These are phyloP conservation scores for Thumatha senex DNA, from an alignment of 2,888 invertebrate genomes.

Conservation along the genomic window DNA sequence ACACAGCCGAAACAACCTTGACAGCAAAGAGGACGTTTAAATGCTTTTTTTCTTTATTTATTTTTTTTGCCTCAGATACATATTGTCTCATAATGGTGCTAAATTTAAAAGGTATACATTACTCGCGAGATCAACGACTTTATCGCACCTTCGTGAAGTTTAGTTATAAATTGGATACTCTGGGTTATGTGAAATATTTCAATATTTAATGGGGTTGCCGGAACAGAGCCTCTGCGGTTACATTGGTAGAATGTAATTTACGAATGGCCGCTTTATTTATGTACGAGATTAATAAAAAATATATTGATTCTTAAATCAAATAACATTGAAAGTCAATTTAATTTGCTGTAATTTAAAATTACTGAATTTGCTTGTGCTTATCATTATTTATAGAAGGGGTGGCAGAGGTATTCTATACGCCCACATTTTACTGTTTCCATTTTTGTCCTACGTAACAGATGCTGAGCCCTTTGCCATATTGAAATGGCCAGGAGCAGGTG, in stretches of 20 bases:
- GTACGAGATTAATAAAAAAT: constrained; percentile 22
- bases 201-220: constrained; percentile 34
- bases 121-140: constrained; percentile 61
- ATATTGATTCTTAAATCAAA: constrained; percentile 30
- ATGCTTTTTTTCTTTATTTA: constrained; percentile 54
- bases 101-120: constrained; percentile 75
- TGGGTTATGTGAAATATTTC: constrained; percentile 23
- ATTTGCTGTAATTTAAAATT: constrained; percentile 25
- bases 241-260: constrained; percentile 32
- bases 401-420: too few relatives aligned
- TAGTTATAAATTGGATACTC: constrained; percentile 39
- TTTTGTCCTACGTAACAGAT: too few relatives aligned
- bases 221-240: constrained; percentile 23
- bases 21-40: constrained; percentile 55
- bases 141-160: constrained; percentile 29
- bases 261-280: constrained; percentile 25
- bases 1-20: constrained; percentile 58
- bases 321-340: constrained; percentile 23
- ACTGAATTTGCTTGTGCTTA: background rate
- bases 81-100: constrained; percentile 66
- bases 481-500: too few relatives aligned
- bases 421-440: too few relatives aligned
- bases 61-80: constrained; percentile 68
- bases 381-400: background rate
- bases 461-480: too few relatives aligned